Evolutionary conservation across 2,797 vertebrate species (phyloP), one percentile per base, ranked within the genome.

Genomic region (Valencia hispanica): DNA sequence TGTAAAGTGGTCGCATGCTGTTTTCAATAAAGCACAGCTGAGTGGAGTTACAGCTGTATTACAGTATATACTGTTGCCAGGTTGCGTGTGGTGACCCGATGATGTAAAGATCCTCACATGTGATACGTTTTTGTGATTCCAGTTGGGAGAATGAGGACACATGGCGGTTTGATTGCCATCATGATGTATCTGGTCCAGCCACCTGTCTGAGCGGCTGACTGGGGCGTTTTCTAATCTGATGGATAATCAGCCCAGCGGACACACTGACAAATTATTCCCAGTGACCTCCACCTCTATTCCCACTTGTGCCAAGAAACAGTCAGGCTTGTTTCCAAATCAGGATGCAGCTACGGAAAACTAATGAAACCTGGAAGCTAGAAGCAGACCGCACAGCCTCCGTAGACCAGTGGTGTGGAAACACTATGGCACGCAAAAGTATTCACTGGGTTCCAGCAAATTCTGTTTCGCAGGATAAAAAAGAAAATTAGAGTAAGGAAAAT

Each of bases 151-250:
- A 39, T 25, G 61, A 65, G 34, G 61, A 65, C 4, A 41, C 51
- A 10, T 45, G 77, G 12, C 55, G 74, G 84, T 83, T 79, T 74
- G 84, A 92, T 80, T 81, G 84, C 73, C 88, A 83, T 87, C 81
- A 48, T 86, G 87, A 80, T 91, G 91, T 85, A 88, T 92, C 90
- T 83, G 81, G 82, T 89, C 89, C 69, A 84, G 75, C 84, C 89
- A 89, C 87, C 86, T 91, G 92, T 90, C 88, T 87, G 87, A 81
- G 87, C 47, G 70, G 71, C 88, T 93, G 93, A 94, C 89, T 75
- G 88, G 86, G 89, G 86, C 80, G 83, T 91, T 90, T 89, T 92
- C 86, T 94, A 94, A 95, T 94, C 94, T 95, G 95, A 94, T 93
- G 94, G 92, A 88, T 94, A 92, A 95, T 95, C 95, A 93, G 86